These are phyloP conservation scores for Trididemnum miniatum DNA, from an alignment of 23 tunicate species.

Conservation along the genomic window DNA sequence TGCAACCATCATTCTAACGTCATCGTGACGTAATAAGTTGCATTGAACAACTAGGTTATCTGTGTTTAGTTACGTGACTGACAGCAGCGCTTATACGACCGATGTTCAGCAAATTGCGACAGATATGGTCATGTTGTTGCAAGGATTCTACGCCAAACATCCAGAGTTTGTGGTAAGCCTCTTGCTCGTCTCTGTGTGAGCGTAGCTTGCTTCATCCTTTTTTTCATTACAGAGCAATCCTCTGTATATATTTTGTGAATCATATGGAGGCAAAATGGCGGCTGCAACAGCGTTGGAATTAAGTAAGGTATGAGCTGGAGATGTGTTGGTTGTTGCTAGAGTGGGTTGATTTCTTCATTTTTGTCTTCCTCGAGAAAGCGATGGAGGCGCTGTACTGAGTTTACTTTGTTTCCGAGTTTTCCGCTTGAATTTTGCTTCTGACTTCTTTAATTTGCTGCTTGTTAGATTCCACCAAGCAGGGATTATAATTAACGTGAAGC, in stretches of 20 bases:
- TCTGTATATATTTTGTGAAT: conserved; percentile 87
- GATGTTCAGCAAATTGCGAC: conserved; percentile 64
- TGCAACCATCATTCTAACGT: too few species aligned
- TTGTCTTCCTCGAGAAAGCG: too few species aligned
- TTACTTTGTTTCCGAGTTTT: too few species aligned
- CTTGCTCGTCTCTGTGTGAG: too few species aligned
- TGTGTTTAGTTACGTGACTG: conserved; percentile 66
- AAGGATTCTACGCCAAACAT: conserved; percentile 72
- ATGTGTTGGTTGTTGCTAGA: neutral
- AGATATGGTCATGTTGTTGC: conserved; percentile 68
- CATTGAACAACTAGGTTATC: too few species aligned
- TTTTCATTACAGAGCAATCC: conserved; percentile 58
- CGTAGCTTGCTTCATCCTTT: neutral
- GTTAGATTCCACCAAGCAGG: too few species aligned
- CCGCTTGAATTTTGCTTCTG: too few species aligned
- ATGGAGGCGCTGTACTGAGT: too few species aligned
- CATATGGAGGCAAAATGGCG: conserved; percentile 95
- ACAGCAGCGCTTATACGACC: conserved; percentile 64
- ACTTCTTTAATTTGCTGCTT: too few species aligned
- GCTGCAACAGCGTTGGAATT: conserved; percentile 72
- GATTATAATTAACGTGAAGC: too few species aligned
- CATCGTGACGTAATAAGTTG: too few species aligned
- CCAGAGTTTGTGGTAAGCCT: conserved; percentile 63
- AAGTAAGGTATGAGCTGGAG: conserved; percentile 37
- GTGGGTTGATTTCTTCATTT: neutral